These are phyloP conservation scores for Toxostoma redivivum DNA, from an alignment of 2,113 vertebrate species.

Conservation along the genomic window DNA sequence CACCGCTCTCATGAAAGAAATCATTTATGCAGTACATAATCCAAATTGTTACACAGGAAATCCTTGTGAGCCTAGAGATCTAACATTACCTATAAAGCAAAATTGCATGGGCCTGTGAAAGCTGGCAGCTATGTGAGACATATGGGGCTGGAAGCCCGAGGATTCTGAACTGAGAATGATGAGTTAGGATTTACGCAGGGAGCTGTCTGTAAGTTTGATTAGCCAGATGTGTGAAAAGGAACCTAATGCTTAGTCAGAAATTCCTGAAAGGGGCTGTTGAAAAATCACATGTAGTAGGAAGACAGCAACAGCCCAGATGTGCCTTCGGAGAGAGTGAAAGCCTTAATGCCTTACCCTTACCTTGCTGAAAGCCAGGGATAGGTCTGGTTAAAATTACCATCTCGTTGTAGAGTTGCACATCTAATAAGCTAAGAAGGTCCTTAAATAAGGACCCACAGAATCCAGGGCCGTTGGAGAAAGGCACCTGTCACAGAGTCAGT, in stretches of 20 bases:
- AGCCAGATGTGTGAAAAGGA: not conserved
- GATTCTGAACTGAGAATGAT: not conserved
- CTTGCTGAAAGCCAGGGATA: not conserved
- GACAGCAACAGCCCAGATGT: not conserved
- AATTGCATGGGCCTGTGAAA: not conserved
- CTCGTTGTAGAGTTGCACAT: not conserved
- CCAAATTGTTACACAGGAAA: constrained; percentile 14
- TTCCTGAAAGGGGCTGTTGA: not conserved
- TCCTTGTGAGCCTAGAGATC: not conserved
- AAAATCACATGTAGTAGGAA: not conserved
- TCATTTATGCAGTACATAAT: not conserved
- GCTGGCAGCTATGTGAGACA: not conserved
- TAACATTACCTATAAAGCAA: not conserved
- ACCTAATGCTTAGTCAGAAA: not conserved
- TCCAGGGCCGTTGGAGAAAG: not conserved
- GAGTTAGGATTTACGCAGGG: not conserved
- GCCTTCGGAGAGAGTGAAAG: not conserved
- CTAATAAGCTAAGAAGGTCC: not conserved
- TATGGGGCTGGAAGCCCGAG: not conserved
- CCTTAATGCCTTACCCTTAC: not conserved
- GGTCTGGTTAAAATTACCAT: not conserved
- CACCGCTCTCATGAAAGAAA: not conserved
- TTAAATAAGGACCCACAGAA: not conserved
- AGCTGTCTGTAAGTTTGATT: not conserved
- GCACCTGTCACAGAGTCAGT: not conserved